These are phyloP conservation scores for Centruroides sculpturatus DNA, from an alignment of 1,140 invertebrate species.

Conservation along the genomic window DNA sequence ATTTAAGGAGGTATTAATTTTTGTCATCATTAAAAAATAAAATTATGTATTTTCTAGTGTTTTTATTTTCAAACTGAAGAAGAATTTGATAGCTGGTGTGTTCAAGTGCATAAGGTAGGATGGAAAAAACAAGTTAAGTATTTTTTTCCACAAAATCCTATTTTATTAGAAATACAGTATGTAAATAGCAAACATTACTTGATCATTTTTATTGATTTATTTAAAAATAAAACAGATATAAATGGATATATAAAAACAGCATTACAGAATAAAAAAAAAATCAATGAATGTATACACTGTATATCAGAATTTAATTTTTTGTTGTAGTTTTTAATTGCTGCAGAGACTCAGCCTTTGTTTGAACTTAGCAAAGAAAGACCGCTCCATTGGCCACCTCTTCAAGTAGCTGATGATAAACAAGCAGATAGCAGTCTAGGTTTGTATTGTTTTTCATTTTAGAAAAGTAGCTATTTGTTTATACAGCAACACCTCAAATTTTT, in stretches of 20 bases:
- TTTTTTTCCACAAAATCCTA: not conserved
- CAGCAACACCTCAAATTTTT: no score
- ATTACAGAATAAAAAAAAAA: no score
- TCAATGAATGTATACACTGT: no score
- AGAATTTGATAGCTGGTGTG: slow-evolving; percentile 67
- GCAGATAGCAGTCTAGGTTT: slow-evolving; percentile 8
- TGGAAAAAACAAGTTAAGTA: no score
- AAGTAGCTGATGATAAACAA: slow-evolving; percentile 9
- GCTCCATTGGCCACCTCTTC: slow-evolving; percentile 30
- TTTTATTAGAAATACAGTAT: no score
- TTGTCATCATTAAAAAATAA: no score
- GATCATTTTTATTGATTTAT: no score
- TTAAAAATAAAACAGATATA: no score
- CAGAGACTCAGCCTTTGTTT: slow-evolving; percentile 60
- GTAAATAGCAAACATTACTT: no score
- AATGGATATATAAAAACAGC: no score
- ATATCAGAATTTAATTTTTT: not conserved
- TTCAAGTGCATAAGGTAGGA: slow-evolving; percentile 37
- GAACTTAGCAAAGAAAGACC: slow-evolving; percentile 56
- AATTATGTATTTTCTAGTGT: slow-evolving; percentile 44
- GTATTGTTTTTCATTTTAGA: not conserved
- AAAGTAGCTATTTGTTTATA: no score
- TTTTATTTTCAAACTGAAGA: slow-evolving; percentile 73
- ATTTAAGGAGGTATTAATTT: no score
- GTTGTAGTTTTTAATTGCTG: slow-evolving; percentile 41